Base-by-base conservation (phyloP, 2,888 invertebrate genomes). In the Zhuqinia jingwanae region DNA sequence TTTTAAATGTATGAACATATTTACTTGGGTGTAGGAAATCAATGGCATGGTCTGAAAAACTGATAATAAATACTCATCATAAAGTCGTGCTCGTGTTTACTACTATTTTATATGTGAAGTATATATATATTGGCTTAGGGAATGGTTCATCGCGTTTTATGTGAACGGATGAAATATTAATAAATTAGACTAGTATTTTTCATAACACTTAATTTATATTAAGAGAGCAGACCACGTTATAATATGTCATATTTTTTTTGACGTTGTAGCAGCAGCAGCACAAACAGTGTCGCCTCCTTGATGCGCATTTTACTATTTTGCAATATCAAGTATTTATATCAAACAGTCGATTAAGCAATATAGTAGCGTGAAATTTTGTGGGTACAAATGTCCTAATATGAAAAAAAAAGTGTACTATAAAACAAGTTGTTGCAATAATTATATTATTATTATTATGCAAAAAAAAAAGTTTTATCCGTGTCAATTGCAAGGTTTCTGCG, bases 401-500 rank as follows among this genome's bases (percentile, higher is more conserved):
- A 56, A 22, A 56, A 22, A 56, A 22, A 22, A 22, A 17, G 22
- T 15, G 2, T 20, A 3, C 10, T 56, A 22, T 56, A 56, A 15
- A 60, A 60, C 68, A 79, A 68, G 27, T 65, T 53, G 63, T 36
- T 47, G 68, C 68, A 79, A 65, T 56, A 10, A 30, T n/a, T 13
- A 13, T 60, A 27, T 27, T n/a, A n/a, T n/a, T n/a, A n/a, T n/a
- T n/a, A n/a, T n/a, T n/a, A n/a, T n/a, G n/a, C n/a, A n/a, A n/a
- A n/a, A n/a, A n/a, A n/a, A 60, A 60, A 60, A 60, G 27, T n/a
- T 77, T 20, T 60, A 36, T 45, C 45, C 58, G 17, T 78, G 63
- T 78, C 63, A 63, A 47, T 60, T 45, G 45, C 79, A 79, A 79
- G 63, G 60, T 78, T 63, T 60, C 20, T 77, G 50, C 60, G 50